Evolutionary conservation across 2,888 invertebrate genomes (phyloP).

Genomic region (Taphrorychus bicolor): DNA sequence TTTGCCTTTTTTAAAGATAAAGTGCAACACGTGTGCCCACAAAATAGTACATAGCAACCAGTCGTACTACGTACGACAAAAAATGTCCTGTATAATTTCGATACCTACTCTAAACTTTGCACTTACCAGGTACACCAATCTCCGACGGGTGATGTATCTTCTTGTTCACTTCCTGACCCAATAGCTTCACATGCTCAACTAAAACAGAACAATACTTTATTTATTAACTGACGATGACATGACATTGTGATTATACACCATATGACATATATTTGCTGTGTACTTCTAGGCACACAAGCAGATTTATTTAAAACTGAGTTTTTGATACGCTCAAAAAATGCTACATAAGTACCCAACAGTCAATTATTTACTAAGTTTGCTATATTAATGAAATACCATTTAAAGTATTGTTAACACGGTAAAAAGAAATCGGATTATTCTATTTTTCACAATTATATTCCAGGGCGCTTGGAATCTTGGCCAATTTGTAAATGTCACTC

Average conservation of each 20-base stretch:
- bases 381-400: no score
- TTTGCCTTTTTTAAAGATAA: neutral
- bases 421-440: neutral
- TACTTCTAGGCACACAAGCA: no score
- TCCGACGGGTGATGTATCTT: constrained; percentile 58
- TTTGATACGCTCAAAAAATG: no score
- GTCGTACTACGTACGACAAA: no score
- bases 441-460: neutral
- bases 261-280: neutral
- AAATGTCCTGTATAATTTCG: no score
- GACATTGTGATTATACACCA: neutral
- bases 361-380: no score
- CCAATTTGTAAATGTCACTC: neutral
- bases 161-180: constrained; percentile 57
- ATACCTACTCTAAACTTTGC: no score
- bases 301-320: no score
- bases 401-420: neutral
- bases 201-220: constrained; percentile 35
- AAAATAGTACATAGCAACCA: neutral
- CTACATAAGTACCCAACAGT: no score
- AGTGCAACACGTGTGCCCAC: neutral
- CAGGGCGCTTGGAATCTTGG: neutral
- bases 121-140: constrained; percentile 39
- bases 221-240: neutral
- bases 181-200: constrained; percentile 57